Conservation (phyloP, 2,113 vertebrate genomes). For the Arothron firmamentum region DNA sequence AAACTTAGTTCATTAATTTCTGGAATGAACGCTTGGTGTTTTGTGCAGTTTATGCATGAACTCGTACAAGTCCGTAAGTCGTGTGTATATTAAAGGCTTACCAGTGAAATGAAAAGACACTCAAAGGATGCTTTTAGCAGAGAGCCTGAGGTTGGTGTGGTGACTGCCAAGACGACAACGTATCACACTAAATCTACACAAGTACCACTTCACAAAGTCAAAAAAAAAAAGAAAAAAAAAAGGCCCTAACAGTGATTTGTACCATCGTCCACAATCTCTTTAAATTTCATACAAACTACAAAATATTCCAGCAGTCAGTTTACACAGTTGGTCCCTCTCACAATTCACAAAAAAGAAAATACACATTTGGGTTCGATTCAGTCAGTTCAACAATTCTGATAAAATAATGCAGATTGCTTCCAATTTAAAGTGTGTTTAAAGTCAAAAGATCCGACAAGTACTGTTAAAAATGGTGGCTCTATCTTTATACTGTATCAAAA, state of each 20-base stretch:
- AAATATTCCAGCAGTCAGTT: slow-evolving; percentile 65
- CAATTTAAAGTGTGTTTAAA: neutral
- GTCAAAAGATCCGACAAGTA: neutral
- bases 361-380: slow-evolving; percentile 28
- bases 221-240: slow-evolving; percentile 35
- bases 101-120: slow-evolving; percentile 57
- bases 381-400: slow-evolving; percentile 24
- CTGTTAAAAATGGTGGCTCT: too few species aligned
- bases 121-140: slow-evolving; percentile 23
- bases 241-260: slow-evolving; percentile 66
- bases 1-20: slow-evolving; percentile 27
- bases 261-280: slow-evolving; percentile 40
- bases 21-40: slow-evolving; percentile 34
- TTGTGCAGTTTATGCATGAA: slow-evolving; percentile 46
- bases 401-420: slow-evolving; percentile 23
- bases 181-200: slow-evolving; percentile 42
- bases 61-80: slow-evolving; percentile 13
- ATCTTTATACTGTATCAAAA: too few species aligned
- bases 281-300: slow-evolving; percentile 41
- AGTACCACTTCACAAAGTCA: slow-evolving; percentile 37
- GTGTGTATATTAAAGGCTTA: slow-evolving; percentile 39
- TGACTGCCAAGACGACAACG: slow-evolving; percentile 59
- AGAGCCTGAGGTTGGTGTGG: slow-evolving; percentile 48
- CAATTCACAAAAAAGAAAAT: slow-evolving; percentile 5
- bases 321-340: slow-evolving; percentile 63